Evolutionary conservation across 2,888 invertebrate species (phyloP).

Genomic region (Sinhomidia bicolor): DNA sequence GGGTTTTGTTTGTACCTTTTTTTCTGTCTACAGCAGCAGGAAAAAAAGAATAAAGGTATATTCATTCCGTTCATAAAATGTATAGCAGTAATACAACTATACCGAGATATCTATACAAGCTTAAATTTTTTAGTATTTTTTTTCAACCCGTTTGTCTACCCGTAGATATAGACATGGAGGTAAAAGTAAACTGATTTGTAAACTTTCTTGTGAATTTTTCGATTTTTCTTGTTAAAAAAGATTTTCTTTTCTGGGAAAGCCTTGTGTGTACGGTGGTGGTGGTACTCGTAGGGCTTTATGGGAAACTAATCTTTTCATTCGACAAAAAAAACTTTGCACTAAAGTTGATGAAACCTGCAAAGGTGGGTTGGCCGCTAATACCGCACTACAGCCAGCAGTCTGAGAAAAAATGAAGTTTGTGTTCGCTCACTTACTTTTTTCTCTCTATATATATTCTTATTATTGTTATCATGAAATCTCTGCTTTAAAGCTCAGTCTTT

Average conservation of each 20-base stretch:
- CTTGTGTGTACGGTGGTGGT: no score
- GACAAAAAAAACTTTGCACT: conserved; percentile 64
- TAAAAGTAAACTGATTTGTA: conserved; percentile 28
- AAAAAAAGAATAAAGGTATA: not conserved
- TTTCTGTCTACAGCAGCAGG: not conserved
- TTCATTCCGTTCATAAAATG: not conserved
- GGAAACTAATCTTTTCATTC: conserved; percentile 57
- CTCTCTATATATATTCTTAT: not conserved
- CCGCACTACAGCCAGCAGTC: conserved; percentile 6
- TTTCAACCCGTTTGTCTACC: conserved; percentile 13
- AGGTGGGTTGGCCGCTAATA: conserved; percentile 25
- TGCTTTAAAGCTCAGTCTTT: conserved; percentile 47
- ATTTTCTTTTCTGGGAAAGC: conserved; percentile 5
- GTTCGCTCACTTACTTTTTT: conserved; percentile 17
- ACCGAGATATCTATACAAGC: no score
- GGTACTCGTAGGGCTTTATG: no score
- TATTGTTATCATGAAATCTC: conserved; percentile 6
- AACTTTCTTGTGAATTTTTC: conserved; percentile 20
- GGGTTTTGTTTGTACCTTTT: not conserved
- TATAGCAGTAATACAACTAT: no score
- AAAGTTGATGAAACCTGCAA: conserved; percentile 36
- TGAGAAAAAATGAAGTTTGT: conserved; percentile 24
- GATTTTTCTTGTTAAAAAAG: conserved; percentile 22
- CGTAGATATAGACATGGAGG: no score
- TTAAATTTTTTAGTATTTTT: not conserved